phyloP scores from a whole-genome alignment of 2,797 vertebrate genomes.

The Mormyrops attenuatus region DNA sequence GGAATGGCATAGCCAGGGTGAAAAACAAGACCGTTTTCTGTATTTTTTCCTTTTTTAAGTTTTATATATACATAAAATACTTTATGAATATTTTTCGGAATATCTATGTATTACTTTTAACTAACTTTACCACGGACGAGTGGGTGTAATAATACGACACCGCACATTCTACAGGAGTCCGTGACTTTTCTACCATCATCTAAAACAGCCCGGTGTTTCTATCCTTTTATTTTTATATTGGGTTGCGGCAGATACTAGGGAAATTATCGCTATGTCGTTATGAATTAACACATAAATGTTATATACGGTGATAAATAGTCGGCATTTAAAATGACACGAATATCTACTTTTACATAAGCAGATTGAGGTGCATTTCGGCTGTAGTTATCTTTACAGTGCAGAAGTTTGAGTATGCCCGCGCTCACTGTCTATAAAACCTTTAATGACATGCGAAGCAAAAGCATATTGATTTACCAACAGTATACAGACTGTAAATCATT shows the following conservation, averaged over 20 bases:
- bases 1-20: constrained; percentile 24
- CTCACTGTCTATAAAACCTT: background rate
- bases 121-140: constrained; percentile 4
- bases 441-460: constrained; percentile 19
- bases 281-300: background rate
- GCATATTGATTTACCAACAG: constrained; percentile 1
- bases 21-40: background rate
- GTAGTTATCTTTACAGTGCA: constrained; percentile 3
- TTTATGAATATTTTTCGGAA: background rate
- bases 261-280: background rate
- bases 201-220: background rate
- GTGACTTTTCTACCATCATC: background rate
- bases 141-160: background rate
- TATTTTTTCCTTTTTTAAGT: background rate
- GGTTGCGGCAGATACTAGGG: background rate
- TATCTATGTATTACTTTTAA: background rate
- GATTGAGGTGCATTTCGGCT: background rate
- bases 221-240: background rate
- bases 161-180: background rate
- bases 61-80: background rate
- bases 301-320: constrained; percentile 1
- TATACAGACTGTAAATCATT: constrained; percentile 1
- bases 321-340: background rate
- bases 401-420: constrained; percentile 8
- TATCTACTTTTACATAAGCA: background rate